Evolutionary conservation across 2,888 invertebrate genomes (phyloP), one percentile per base, ranked within the genome.

Genomic region (Drosophila nigricruria): DNA sequence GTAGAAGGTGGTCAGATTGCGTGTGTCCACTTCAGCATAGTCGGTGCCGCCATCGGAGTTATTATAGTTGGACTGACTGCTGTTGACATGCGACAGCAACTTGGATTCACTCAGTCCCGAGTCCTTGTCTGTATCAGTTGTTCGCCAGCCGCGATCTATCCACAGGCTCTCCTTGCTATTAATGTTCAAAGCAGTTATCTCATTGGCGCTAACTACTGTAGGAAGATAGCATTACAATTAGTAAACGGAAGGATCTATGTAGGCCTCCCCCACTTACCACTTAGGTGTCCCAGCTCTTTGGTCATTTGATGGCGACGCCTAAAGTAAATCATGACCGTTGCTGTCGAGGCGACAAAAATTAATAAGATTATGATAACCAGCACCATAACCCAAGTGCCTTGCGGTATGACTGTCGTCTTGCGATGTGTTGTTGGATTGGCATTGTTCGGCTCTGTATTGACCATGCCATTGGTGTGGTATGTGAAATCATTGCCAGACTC

Each of bases 1-100:
- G 92, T 96, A 96, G 91, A 96, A 96, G 0, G 96, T 96, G 63
- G 95, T 95, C 91, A 96, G 93, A 87, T 95, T 95, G 58, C 94
- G 92, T 6, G 94, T 94, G 88, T 94, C 94, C 36, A 95, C 95
- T 92, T 96, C 95, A 4, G 96, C 95, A 86, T 96, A 96, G 92
- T 95, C 95, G 0, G 95, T 95, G 58, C 94, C 94, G 3, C 92
- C 92, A 81, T 93, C 93, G 1, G 92, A 91, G 74, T 91, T 93
- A 72, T 92, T 93, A 72, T 92, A 93, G 80, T 93, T 93, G 67
- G 92, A 92, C 80, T 93, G 93, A 56, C 92, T 93, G 77, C 92
- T 93, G 73, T 92, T 92, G 73, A 94, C 93, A 75, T 93, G 93
- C 74, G 95, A 94, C 49, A 95, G 91, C 47, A 95, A 93, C 87